These are phyloP conservation scores for Melanargia galathea DNA, from an alignment of 2,888 invertebrate species.

Conservation along the genomic window DNA sequence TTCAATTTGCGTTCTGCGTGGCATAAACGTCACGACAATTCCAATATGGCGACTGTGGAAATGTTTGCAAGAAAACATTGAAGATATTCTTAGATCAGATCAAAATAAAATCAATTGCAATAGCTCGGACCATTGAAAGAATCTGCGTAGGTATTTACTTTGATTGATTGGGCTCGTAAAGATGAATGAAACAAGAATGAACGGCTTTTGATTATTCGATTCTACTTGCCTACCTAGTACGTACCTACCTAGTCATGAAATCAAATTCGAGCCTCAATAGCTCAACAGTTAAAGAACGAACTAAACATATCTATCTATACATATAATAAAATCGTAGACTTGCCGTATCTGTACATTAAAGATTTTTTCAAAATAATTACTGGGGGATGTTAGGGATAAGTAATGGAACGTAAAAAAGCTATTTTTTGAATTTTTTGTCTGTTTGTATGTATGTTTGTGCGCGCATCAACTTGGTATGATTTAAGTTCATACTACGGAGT, in stretches of 20 bases:
- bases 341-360: too few relatives aligned
- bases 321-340: too few relatives aligned
- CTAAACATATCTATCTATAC: too few relatives aligned
- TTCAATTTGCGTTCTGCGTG: background rate
- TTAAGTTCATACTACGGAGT: too few relatives aligned
- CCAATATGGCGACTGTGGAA: background rate
- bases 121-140: conserved; percentile 32
- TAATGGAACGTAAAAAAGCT: too few relatives aligned
- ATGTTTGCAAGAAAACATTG: conserved; percentile 16
- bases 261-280: too few relatives aligned
- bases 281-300: too few relatives aligned
- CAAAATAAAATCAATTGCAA: conserved; percentile 21
- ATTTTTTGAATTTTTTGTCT: too few relatives aligned
- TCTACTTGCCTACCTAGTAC: background rate
- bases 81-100: conserved; percentile 25
- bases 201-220: background rate
- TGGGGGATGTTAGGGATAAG: too few relatives aligned
- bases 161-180: conserved; percentile 17
- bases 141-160: conserved; percentile 41
- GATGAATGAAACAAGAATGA: background rate
- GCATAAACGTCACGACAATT: background rate
- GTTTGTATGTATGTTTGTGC: too few relatives aligned
- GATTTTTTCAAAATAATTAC: too few relatives aligned
- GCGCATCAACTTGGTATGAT: too few relatives aligned
- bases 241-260: background rate